phyloP scores from a whole-genome alignment of 2,113 vertebrate species.

The Andinoacara biseriatus region DNA sequence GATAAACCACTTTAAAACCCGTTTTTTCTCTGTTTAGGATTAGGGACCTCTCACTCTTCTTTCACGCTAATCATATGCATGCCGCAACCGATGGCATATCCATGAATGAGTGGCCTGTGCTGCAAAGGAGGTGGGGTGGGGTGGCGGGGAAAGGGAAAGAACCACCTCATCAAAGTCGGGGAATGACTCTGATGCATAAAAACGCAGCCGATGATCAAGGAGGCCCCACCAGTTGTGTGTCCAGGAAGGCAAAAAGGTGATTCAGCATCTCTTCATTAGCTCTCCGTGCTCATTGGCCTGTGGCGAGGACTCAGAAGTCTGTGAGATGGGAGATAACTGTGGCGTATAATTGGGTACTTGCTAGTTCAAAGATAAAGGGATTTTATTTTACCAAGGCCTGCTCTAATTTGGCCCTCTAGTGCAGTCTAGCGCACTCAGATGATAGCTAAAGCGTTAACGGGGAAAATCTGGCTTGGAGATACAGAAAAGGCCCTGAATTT shows the following conservation, averaged over 20 bases:
- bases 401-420: constrained; percentile 65
- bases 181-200: constrained; percentile 54
- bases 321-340: constrained; percentile 61
- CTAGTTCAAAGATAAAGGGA: constrained; percentile 71
- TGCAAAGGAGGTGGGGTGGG: not conserved
- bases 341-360: constrained; percentile 66
- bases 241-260: constrained; percentile 59
- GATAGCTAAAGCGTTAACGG: constrained; percentile 31
- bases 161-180: constrained; percentile 41
- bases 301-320: constrained; percentile 58
- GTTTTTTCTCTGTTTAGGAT: constrained; percentile 26
- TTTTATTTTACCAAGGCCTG: constrained; percentile 62
- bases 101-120: constrained; percentile 27
- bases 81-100: constrained; percentile 11
- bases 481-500: constrained; percentile 7
- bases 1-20: constrained; percentile 34
- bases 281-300: constrained; percentile 39
- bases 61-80: constrained; percentile 22
- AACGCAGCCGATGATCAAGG: constrained; percentile 32
- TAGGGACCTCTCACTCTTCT: constrained; percentile 39
- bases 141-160: not conserved
- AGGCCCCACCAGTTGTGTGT: constrained; percentile 26
- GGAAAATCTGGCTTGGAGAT: constrained; percentile 45
- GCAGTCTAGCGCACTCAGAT: constrained; percentile 23
- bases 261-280: constrained; percentile 65